Base-by-base conservation (phyloP, 2,888 invertebrate genomes). In the Scrobipalpa costella region DNA sequence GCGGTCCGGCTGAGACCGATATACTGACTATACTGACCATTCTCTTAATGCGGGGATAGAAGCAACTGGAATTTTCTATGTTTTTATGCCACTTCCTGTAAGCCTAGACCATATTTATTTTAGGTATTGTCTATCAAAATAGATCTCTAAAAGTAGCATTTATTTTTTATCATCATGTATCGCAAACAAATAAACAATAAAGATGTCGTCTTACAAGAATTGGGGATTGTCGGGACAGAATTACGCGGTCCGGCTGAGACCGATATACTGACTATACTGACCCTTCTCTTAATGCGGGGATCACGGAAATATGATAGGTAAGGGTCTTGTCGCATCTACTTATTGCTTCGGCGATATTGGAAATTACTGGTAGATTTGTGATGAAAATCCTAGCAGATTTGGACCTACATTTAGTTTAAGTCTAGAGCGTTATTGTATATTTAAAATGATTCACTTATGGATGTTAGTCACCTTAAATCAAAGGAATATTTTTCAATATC, bases 221-320 rank as follows among this genome's bases (percentile, higher is more conserved):
- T 60, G 62, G 47, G 47, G 59, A 59, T 64, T 62, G 34, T 27
- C 64, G 34, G 47, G 70, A 70, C 71, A 76, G 80, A 75, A 81
- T 83, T 83, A 83, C 71, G 74, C 71, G 62, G 79, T 77, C 74
- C 75, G 77, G 75, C n/a, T 76, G 68, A 70, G 69, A 36, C 71
- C 72, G 73, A 79, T 78, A 73, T 73, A 74, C 86, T 90, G 91
- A 91, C 91, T 78, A 73, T 73, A 74, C 86, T 90, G 91, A 91
- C 91, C 91, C 90, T 84, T 80, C 83, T 78, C 80, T 78, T 86
- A 84, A 85, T 84, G 73, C 84, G 71, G 78, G 87, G 90, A 90
- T 90, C 85, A 90, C 74, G 79, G 81, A 87, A 89, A 88, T 88
- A 88, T 88, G 87, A 90, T 88, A 83, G 78, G 81, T 78, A 77